Evolutionary conservation across 2,797 vertebrate genomes (phyloP), one percentile per base, ranked within the genome.

Genomic region (Fringilla coelebs): DNA sequence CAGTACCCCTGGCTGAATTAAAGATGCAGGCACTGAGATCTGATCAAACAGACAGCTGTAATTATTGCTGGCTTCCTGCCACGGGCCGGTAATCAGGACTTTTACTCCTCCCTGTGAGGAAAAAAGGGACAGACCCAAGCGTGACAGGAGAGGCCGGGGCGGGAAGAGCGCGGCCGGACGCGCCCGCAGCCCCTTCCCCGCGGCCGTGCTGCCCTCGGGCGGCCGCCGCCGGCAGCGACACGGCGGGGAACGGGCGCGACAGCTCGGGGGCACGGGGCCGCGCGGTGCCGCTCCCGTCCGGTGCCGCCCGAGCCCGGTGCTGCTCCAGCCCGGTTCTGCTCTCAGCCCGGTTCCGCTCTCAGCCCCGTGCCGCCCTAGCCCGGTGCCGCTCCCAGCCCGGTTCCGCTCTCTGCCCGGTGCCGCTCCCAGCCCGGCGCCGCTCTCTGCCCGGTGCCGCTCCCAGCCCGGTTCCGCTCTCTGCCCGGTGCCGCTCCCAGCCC

Each of bases 21-120:
- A 98, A 73, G 99, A 99, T 16, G 99, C 99, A 66, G 99, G 99
- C 97, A 99, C 99, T 70, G 99, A 99, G 98, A 99, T 99, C 98
- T 99, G 99, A 98, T 99, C 99, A 96, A 99, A 99, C 97, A 99
- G 98, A 97, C 99, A 99, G 98, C 98, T 99, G 98, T 99, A 99
- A 98, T 98, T 99, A 96, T 98, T 99, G 98, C 98, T 99, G 97
- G 98, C 99, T 97, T 99, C 99, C 88, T 99, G 99, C 99, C 99
- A 99, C 1, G 99, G 99, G 38, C 99, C 99, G 17, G 99, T 99
- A 97, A 99, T 99, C 93, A 99, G 98, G 94, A 99, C 99, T 98
- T 99, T 99, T 86, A 99, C 99, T 80, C 99, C 99, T 93, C 99
- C 99, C 99, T 99, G 96, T 49, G 90, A 97, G 71, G 75, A 66